Conservation (phyloP, 1,140 invertebrate genomes). For the Ceratina japonica region DNA sequence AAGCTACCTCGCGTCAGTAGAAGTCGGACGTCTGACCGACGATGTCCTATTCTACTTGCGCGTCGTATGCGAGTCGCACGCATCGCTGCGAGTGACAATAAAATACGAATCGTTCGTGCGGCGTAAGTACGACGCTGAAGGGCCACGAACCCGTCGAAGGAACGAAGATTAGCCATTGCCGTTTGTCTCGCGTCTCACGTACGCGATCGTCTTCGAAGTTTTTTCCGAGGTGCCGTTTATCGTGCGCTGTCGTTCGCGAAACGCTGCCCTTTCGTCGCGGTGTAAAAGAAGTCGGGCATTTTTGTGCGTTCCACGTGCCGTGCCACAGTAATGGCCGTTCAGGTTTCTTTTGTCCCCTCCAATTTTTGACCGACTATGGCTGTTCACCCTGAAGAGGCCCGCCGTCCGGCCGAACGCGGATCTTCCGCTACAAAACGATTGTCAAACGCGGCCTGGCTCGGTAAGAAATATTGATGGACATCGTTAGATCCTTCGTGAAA, state of each 20-base stretch:
- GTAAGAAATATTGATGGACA: too few species aligned
- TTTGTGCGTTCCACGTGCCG: slow-evolving; percentile 59
- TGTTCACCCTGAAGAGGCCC: not conserved
- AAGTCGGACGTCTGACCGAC: slow-evolving; percentile 22
- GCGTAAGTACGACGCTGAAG: slow-evolving; percentile 7
- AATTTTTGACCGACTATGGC: slow-evolving; percentile 11
- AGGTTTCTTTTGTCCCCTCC: slow-evolving; percentile 39
- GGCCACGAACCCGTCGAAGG: slow-evolving; percentile 22
- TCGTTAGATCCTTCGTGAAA: too few species aligned
- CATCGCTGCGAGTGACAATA: slow-evolving; percentile 16
- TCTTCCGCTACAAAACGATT: not conserved
- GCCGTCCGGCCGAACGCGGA: not conserved
- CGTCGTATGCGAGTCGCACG: not conserved
- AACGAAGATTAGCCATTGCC: slow-evolving; percentile 54
- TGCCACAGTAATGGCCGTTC: slow-evolving; percentile 40
- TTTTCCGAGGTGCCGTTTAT: slow-evolving; percentile 48
- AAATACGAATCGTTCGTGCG: slow-evolving; percentile 8
- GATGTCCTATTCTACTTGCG: slow-evolving; percentile 26
- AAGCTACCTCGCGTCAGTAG: not conserved
- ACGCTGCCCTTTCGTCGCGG: slow-evolving; percentile 17
- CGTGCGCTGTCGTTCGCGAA: slow-evolving; percentile 41
- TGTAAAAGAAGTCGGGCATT: slow-evolving; percentile 54
- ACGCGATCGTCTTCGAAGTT: slow-evolving; percentile 39
- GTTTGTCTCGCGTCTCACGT: slow-evolving; percentile 69
- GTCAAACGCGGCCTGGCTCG: not conserved